These are phyloP conservation scores for Sus scrofa DNA, from an alignment of 2,113 vertebrate species.

Conservation along the genomic window T2T-Sscrofa CM000814.6:2499501-2500000, in stretches of 20 bases:
- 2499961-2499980: conserved; percentile 69
- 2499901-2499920: conserved; percentile 62
- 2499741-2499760: neutral
- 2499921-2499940: conserved; percentile 55
- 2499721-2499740: conserved; percentile 46
- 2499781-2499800: neutral
- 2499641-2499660: neutral
- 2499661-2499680: neutral
- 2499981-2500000: conserved; percentile 56
- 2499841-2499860: neutral
- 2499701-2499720: neutral
- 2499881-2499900: conserved; percentile 49
- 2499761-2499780: neutral
- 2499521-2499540: neutral
- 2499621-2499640: neutral
- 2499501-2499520: neutral
- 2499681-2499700: neutral
- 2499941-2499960: conserved; percentile 65
- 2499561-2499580: neutral
- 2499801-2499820: neutral
- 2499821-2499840: neutral
- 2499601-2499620: neutral
- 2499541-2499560: neutral
- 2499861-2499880: conserved; percentile 50
- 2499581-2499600: neutral